Evolutionary conservation across 2,797 vertebrate species (phyloP).

Genomic region (Onychomys leucogaster): DNA sequence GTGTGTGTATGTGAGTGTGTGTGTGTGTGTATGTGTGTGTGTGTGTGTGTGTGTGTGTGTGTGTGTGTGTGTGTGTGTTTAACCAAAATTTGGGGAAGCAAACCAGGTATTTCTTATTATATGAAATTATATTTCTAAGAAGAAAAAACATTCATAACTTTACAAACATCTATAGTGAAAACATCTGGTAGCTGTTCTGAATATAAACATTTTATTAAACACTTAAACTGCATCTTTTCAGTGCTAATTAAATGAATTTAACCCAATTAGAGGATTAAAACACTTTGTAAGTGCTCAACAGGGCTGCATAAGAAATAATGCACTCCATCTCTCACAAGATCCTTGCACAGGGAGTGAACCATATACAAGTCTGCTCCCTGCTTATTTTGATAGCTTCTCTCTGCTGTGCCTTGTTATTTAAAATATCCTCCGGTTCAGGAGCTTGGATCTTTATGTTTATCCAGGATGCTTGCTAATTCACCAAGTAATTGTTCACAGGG

Average conservation of each 20-base stretch:
- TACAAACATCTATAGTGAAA: conserved; percentile 71
- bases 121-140: conserved; percentile 37
- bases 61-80: background rate
- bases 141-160: conserved; percentile 38
- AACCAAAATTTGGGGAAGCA: conserved; percentile 7
- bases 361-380: conserved; percentile 29
- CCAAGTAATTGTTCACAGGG: conserved; percentile 77
- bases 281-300: conserved; percentile 68
- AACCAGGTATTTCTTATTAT: conserved; percentile 48
- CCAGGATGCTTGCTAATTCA: conserved; percentile 74
- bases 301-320: conserved; percentile 75
- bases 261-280: conserved; percentile 80
- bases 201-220: conserved; percentile 82
- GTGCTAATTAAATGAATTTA: conserved; percentile 84
- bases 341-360: conserved; percentile 55
- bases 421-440: conserved; percentile 56
- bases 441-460: background rate
- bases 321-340: conserved; percentile 41
- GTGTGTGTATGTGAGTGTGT: background rate
- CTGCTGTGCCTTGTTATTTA: conserved; percentile 58
- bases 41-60: no score
- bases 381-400: conserved; percentile 30
- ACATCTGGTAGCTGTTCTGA: conserved; percentile 79
- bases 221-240: conserved; percentile 72
- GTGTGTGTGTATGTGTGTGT: background rate